These are phyloP conservation scores for Caradrina clavipalpis DNA, from an alignment of 2,888 invertebrate species.

Conservation along the genomic window DNA sequence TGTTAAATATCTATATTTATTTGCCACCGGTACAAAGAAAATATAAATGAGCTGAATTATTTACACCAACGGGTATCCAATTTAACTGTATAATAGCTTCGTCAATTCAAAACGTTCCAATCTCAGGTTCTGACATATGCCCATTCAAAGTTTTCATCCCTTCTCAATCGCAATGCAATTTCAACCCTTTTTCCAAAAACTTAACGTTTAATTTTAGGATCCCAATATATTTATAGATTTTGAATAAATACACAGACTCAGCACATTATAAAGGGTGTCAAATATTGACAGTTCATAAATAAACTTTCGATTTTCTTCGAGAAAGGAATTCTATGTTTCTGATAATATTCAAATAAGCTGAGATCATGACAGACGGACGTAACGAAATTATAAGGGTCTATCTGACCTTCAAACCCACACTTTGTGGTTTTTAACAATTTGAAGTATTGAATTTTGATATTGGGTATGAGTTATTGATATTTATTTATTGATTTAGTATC, in stretches of 20 bases:
- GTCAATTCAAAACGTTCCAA: constrained; percentile 8
- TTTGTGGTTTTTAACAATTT: background rate
- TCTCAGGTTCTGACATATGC: constrained; percentile 1
- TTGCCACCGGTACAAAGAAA: too few relatives aligned
- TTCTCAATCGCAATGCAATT: constrained; percentile 32
- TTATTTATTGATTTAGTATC: too few relatives aligned
- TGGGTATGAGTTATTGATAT: background rate
- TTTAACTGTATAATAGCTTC: constrained; percentile 28
- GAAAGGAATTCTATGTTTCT: background rate
- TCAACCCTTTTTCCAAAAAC: constrained; percentile 10
- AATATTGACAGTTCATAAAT: constrained; percentile 24
- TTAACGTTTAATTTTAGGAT: constrained; percentile 1
- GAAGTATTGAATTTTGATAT: background rate
- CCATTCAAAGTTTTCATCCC: constrained; percentile 27
- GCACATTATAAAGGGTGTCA: constrained; percentile 12
- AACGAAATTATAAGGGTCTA: background rate
- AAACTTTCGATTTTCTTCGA: background rate
- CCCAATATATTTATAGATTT: background rate
- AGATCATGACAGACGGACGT: background rate
- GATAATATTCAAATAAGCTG: background rate
- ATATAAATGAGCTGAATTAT: constrained; percentile 3
- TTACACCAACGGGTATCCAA: constrained; percentile 24
- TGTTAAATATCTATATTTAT: too few relatives aligned
- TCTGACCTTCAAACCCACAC: background rate
- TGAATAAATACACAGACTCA: background rate